These are phyloP conservation scores for Aphidius colemani DNA, from an alignment of 2,888 invertebrate species.

Conservation along the genomic window DNA sequence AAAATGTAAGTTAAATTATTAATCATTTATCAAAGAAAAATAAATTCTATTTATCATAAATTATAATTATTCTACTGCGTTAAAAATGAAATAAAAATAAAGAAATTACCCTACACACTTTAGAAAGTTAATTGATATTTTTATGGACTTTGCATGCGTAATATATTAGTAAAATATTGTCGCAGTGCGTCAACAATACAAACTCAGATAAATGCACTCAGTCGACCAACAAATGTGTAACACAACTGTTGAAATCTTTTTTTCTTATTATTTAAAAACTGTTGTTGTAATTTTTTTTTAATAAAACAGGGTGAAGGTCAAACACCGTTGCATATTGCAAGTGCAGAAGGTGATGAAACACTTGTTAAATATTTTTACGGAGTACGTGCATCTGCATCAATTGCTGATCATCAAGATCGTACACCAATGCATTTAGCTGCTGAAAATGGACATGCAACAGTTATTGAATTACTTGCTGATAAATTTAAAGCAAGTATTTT, in stretches of 20 bases:
- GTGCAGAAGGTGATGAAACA: conserved; percentile 93
- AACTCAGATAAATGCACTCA: conserved; percentile 23
- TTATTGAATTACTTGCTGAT: conserved; percentile 95
- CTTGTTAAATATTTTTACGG: conserved; percentile 95
- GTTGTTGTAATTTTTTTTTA: background rate
- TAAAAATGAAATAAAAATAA: background rate
- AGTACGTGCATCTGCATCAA: conserved; percentile 91
- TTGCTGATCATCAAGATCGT: conserved; percentile 94
- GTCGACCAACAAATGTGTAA: conserved; percentile 28
- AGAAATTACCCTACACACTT: conserved; percentile 35
- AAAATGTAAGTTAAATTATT: conserved; percentile 69
- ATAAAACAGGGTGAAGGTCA: conserved; percentile 78
- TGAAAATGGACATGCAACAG: conserved; percentile 92
- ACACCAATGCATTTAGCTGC: conserved; percentile 98
- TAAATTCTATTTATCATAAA: background rate
- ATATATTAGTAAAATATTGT: conserved; percentile 45
- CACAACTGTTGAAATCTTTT: conserved; percentile 11
- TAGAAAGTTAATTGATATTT: conserved; percentile 34
- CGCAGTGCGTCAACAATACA: conserved; percentile 44
- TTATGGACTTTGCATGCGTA: conserved; percentile 45
- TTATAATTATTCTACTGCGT: background rate
- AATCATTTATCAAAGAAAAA: background rate
- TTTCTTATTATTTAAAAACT: background rate
- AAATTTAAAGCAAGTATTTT: conserved; percentile 97
- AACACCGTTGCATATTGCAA: conserved; percentile 93